Conservation (phyloP, 1,140 invertebrate genomes). For the Cardiocondyla obscurior region DNA sequence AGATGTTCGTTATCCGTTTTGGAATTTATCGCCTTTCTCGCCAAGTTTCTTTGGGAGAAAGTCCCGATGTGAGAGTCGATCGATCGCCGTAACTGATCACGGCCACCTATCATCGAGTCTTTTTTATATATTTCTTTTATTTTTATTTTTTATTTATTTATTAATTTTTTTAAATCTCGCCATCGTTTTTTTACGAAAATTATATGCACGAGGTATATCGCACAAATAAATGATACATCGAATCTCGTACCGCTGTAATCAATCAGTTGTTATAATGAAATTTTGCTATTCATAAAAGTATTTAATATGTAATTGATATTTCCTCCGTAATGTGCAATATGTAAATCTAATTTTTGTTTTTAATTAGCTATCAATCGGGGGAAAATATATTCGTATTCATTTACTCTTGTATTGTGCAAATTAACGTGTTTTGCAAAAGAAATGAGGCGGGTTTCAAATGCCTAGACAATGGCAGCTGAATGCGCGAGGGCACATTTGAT, state of each 20-base stretch:
- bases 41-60: constrained; percentile 3
- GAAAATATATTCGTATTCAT: background rate
- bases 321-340: constrained; percentile 20
- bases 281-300: constrained; percentile 29
- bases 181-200: background rate
- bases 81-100: background rate
- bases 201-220: background rate
- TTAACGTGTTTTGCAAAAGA: too few relatives aligned
- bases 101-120: constrained; percentile 1
- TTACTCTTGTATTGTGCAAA: constrained; percentile 11
- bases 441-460: background rate
- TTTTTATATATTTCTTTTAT: background rate
- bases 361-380: constrained; percentile 19
- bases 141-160: constrained; percentile 17
- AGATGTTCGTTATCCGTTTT: constrained; percentile 60
- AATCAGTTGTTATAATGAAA: constrained; percentile 41
- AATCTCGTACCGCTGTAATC: background rate
- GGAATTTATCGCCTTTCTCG: constrained; percentile 58
- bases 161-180: background rate
- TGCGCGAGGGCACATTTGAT: background rate
- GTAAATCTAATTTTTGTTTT: constrained; percentile 41
- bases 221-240: background rate
- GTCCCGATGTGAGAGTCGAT: constrained; percentile 15
- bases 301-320: constrained; percentile 32
- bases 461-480: constrained; percentile 6